phyloP scores from a whole-genome alignment of 1,140 invertebrate genomes.

The Bombyx mandarina region DNA sequence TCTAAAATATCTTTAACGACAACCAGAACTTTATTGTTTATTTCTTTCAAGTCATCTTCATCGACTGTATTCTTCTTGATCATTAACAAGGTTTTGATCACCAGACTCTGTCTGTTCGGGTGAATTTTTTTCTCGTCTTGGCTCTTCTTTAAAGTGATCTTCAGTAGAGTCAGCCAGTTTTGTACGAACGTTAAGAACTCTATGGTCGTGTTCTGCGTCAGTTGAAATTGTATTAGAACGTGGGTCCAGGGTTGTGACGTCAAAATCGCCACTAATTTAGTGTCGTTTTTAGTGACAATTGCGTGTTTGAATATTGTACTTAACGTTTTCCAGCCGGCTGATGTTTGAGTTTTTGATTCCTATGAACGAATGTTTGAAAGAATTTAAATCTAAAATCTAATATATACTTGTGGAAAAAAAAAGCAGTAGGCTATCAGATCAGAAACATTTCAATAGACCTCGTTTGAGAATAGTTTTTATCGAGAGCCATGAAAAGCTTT shows the following conservation, averaged over 20 bases:
- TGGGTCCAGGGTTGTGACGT: slow-evolving; percentile 58
- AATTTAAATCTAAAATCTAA: background rate
- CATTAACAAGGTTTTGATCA: slow-evolving; percentile 36
- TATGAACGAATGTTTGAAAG: slow-evolving; percentile 11
- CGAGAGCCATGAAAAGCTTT: too few relatives aligned
- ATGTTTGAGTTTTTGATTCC: slow-evolving; percentile 42
- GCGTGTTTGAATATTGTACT: slow-evolving; percentile 51
- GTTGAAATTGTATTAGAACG: slow-evolving; percentile 46
- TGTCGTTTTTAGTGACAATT: slow-evolving; percentile 39
- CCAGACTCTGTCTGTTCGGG: slow-evolving; percentile 36
- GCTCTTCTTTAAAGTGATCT: slow-evolving; percentile 39
- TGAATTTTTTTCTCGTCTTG: slow-evolving; percentile 25
- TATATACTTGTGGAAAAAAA: background rate
- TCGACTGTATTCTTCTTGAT: slow-evolving; percentile 33
- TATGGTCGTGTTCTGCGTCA: slow-evolving; percentile 38
- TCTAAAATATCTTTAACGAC: slow-evolving; percentile 43
- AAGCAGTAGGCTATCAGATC: background rate
- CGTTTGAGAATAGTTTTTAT: too few relatives aligned
- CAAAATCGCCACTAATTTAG: slow-evolving; percentile 37
- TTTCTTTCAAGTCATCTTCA: slow-evolving; percentile 30
- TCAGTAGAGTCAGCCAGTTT: slow-evolving; percentile 49
- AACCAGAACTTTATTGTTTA: slow-evolving; percentile 24
- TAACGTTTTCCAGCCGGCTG: slow-evolving; percentile 49
- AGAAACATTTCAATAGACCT: background rate
- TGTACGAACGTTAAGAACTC: slow-evolving; percentile 48